Evolutionary conservation across 2,888 invertebrate species (phyloP).

Genomic region (Euphydryas editha): DNA sequence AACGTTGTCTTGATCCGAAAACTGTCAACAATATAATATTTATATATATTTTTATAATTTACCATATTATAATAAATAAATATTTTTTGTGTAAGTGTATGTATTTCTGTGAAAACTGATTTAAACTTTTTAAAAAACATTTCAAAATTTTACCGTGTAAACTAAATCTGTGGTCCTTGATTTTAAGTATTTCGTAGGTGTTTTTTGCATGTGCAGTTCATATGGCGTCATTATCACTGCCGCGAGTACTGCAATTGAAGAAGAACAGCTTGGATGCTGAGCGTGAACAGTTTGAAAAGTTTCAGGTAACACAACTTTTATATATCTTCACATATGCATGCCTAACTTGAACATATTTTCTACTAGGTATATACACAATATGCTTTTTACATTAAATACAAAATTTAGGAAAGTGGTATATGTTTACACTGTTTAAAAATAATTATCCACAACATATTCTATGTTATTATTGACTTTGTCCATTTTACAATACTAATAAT

Average conservation of each 20-base stretch:
- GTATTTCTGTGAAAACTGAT: neutral
- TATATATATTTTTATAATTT: neutral
- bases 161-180: conserved; percentile 25
- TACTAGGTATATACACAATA: too few species aligned
- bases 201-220: conserved; percentile 65
- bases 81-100: neutral
- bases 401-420: too few species aligned
- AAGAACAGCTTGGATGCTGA: conserved; percentile 91
- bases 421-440: too few species aligned
- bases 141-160: neutral
- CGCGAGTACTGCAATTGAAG: conserved; percentile 88
- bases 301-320: conserved; percentile 83
- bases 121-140: neutral
- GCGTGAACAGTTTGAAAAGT: conserved; percentile 92
- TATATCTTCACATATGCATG: neutral
- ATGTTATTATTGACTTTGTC: too few species aligned
- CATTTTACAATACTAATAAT: too few species aligned
- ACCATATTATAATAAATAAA: neutral
- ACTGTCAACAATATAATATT: conserved; percentile 9
- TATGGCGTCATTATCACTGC: conserved; percentile 90
- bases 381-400: too few species aligned
- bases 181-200: conserved; percentile 51
- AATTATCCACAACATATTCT: too few species aligned
- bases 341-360: neutral
- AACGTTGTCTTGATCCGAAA: conserved; percentile 2